Evolutionary conservation across 2,113 vertebrate species (phyloP), one percentile per base, ranked within the genome.

Genomic region (Onychostoma macrolepis): DNA sequence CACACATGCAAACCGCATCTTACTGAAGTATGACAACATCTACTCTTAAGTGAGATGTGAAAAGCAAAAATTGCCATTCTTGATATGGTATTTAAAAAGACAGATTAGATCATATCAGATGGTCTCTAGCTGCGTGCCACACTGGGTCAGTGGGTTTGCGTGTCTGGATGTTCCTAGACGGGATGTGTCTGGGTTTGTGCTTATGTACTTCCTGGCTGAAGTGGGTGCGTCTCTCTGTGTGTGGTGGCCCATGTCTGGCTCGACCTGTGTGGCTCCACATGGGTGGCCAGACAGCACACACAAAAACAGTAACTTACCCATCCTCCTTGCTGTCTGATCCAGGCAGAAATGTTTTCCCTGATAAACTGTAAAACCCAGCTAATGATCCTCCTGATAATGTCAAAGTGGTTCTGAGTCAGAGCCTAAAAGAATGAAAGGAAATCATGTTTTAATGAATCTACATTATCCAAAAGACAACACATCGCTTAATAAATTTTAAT

Each of bases 291-390:
- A 86, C 80, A 81, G 45, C 50, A 75, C 15, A 17, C 26, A 24
- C 13, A 56, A 43, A 38, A 72, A 48, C 58, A 15, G 19, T 13
- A 58, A 80, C 95, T 93, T 85, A 95, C 95, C 95, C 95, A 96
- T 91, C 95, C 95, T 89, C 95, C 95, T 38, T 96, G 95, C 1
- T 92, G 92, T 26, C 93, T 86, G 8, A 96, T 82, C 95, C 95
- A 96, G 43, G 78, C 2, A 78, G 93, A 92, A 17, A 94, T 92
- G 38, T 67, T 71, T 48, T 94, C 93, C 77, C 88, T 93, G 90
- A 96, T 93, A 80, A 95, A 92, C 78, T 94, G 92, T 1, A 95
- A 91, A 50, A 95, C 90, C 95, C 95, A 96, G 88, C 92, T 91
- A 78, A 94, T 94, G 81, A 95, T 86, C 0, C 28, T 90, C 75